Evolutionary conservation across 2,797 vertebrate genomes (phyloP).

Genomic region (Sebastes glaucus): DNA sequence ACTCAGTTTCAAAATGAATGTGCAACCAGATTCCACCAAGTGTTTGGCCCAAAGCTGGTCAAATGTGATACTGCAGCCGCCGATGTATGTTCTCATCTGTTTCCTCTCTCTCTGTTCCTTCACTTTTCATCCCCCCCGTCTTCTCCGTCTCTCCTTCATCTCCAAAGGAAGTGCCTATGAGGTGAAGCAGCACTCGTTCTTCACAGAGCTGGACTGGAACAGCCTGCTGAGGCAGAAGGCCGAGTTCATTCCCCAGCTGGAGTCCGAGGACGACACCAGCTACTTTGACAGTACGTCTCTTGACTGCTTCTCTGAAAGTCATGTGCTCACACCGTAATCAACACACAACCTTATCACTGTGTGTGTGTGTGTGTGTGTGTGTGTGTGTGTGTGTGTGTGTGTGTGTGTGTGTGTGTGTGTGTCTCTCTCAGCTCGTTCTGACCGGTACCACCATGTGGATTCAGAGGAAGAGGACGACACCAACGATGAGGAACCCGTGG

Average conservation of each 20-base stretch:
- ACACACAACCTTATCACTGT: neutral
- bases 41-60: neutral
- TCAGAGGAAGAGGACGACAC: slow-evolving; percentile 98
- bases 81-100: neutral
- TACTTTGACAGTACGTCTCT: slow-evolving; percentile 94
- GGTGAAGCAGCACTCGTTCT: slow-evolving; percentile 96
- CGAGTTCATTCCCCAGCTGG: slow-evolving; percentile 97
- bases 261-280: slow-evolving; percentile 98
- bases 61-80: neutral
- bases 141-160: neutral
- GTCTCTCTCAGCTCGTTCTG: slow-evolving; percentile 87
- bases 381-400: neutral
- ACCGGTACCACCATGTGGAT: slow-evolving; percentile 94
- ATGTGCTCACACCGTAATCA: neutral
- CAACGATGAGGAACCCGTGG: slow-evolving; percentile 93
- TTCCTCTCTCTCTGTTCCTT: neutral
- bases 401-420: neutral
- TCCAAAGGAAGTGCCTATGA: slow-evolving; percentile 90
- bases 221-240: slow-evolving; percentile 96
- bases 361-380: neutral
- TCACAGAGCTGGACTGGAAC: slow-evolving; percentile 95
- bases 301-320: neutral
- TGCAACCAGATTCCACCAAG: neutral
- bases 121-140: neutral
- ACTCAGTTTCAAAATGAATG: neutral